Base-by-base conservation (phyloP, 2,888 invertebrate genomes). In the Conistra vaccinii region DNA sequence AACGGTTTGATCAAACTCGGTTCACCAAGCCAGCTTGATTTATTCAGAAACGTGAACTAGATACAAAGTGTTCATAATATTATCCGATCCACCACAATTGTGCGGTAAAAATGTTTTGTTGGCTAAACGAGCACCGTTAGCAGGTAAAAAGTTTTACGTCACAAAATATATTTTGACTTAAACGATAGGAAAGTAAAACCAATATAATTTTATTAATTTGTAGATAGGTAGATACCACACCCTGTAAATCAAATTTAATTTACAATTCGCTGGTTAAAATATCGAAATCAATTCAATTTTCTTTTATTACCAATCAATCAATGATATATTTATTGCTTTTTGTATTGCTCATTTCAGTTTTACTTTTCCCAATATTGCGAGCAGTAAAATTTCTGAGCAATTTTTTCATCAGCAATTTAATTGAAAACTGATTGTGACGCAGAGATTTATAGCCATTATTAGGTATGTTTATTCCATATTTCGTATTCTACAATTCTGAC, bases 31-130 rank as follows among this genome's bases (percentile, higher is more conserved):
- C 66, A 80, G 75, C 66, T 83, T 84, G 83, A 87, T 88, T 88
- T 87, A 88, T 88, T 78, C 69, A 60, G 57, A 78, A 84, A 88
- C 88, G 87, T 87, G 88, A 78, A 86, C 83, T 76, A 75, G 72
- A 73, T 86, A 85, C 76, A 76, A 66, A 85, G 55, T 65, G 55
- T 62, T 68, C 72, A 73, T 62, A 69, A 62, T 57, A 61, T 35
- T 39, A 57, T 68, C 45, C 45, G 14, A 45, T 63, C 48, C 23
- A 48, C 32, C 66, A 62, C 67, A 73, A 51, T 58, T 51, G 35
- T 53, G 63, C 29, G 42, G 51, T 58, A 57, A 63, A 62, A 57
- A 67, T 57, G 14, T 45, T 68, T 73, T 35, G 45, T 53, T 73
- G 6, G 10, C 20, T 63, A 20, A 63, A 65, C 55, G 29, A 72